phyloP scores from a whole-genome alignment of 2,888 invertebrate genomes.

The Acheta domesticus region DNA sequence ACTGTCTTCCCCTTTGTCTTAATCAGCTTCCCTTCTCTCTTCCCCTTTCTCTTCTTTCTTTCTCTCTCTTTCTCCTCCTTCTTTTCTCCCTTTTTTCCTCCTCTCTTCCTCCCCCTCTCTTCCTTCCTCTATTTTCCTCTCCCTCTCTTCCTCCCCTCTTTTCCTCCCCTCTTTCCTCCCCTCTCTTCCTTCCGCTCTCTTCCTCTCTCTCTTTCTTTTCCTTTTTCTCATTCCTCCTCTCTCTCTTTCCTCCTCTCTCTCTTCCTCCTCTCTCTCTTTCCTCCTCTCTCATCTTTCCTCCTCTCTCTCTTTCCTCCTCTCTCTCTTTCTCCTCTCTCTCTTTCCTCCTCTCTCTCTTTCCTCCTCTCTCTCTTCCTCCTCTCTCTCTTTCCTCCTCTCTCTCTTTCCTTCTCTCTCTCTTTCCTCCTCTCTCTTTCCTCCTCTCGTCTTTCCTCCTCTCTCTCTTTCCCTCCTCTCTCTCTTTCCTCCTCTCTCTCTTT shows the following conservation, averaged over 20 bases:
- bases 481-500: not conserved
- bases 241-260: not conserved
- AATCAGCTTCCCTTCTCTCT: not conserved
- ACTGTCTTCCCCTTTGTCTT: not conserved
- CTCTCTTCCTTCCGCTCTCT: no score
- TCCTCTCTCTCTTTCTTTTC: no score
- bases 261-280: not conserved
- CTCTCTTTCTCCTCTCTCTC: not conserved
- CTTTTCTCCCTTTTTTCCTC: not conserved
- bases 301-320: not conserved
- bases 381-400: not conserved
- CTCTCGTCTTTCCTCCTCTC: not conserved
- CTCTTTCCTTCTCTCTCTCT: not conserved
- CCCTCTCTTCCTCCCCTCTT: not conserved
- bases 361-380: not conserved
- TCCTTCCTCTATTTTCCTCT: conserved; percentile 21
- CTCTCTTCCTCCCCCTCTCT: not conserved
- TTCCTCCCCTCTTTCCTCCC: no score
- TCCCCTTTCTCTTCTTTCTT: conserved; percentile 23
- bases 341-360: not conserved
- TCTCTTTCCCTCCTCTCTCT: not conserved
- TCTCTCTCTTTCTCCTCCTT: not conserved
- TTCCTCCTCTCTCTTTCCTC: not conserved
- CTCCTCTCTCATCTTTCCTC: not conserved
- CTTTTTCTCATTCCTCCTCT: not conserved